Evolutionary conservation across 2,113 vertebrate genomes (phyloP).

Genomic region (Circaetus cinerascens): DNA sequence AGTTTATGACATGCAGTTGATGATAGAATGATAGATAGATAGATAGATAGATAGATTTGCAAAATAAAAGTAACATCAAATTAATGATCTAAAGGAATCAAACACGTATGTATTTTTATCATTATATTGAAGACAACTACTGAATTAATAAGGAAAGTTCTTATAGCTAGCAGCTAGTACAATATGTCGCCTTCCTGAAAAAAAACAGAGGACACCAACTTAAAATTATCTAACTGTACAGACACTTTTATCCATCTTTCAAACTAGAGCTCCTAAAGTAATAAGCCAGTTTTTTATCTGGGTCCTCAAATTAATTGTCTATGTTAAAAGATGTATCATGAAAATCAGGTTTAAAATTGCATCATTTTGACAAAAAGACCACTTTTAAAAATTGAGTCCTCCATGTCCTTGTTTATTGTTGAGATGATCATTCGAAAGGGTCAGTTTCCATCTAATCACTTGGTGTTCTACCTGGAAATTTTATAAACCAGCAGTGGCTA

Average conservation of each 20-base stretch:
- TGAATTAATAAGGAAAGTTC: neutral
- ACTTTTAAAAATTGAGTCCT: neutral
- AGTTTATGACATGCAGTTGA: neutral
- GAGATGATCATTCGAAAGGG: neutral
- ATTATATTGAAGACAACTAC: neutral
- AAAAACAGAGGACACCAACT: neutral
- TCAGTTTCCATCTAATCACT: neutral
- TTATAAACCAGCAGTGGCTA: neutral
- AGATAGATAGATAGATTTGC: neutral
- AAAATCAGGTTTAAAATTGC: neutral
- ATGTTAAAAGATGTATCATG: neutral
- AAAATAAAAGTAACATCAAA: neutral
- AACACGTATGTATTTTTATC: neutral
- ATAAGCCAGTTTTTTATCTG: neutral
- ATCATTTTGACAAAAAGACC: neutral
- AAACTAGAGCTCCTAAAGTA: neutral
- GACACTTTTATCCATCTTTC: neutral
- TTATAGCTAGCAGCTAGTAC: neutral
- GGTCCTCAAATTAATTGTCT: neutral
- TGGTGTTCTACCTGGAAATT: neutral
- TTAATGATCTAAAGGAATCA: neutral
- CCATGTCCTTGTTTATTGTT: neutral
- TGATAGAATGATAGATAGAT: too few species aligned
- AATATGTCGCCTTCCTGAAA: neutral
- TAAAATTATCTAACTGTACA: neutral